Conservation (phyloP, 2,113 vertebrate genomes). For the Dendropsophus ebraccatus region DNA sequence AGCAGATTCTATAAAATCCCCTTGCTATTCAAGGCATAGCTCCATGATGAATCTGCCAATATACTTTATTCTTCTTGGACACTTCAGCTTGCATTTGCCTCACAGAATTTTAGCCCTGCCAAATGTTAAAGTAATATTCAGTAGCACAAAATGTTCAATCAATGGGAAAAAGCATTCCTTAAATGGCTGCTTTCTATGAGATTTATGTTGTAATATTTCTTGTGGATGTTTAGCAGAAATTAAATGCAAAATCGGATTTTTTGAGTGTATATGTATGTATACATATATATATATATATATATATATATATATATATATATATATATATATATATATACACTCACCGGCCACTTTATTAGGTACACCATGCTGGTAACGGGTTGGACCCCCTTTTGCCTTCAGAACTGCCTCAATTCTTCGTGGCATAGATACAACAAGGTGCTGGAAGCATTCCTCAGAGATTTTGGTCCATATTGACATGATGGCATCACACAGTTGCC, state of each 20-base stretch:
- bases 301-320: too few relatives aligned
- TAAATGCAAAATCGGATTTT: not conserved
- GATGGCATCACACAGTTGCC: too few relatives aligned
- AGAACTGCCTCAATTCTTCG: too few relatives aligned
- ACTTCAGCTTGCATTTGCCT: slow-evolving; percentile 18
- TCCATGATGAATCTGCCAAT: slow-evolving; percentile 31
- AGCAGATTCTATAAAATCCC: slow-evolving; percentile 21
- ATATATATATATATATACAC: too few relatives aligned
- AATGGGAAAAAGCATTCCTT: not conserved
- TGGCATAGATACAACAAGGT: too few relatives aligned
- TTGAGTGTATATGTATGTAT: not conserved
- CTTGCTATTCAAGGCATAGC: slow-evolving; percentile 25
- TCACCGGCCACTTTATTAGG: too few relatives aligned
- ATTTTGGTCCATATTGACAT: too few relatives aligned
- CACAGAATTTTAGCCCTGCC: not conserved
- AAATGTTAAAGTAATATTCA: slow-evolving; percentile 35
- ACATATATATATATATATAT: too few relatives aligned
- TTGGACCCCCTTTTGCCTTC: too few relatives aligned
- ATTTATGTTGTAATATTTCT: not conserved
- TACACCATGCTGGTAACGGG: too few relatives aligned
- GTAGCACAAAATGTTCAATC: slow-evolving; percentile 60
- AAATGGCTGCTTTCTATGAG: not conserved
- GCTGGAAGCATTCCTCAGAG: too few relatives aligned
- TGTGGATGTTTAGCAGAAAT: not conserved
- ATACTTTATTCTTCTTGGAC: slow-evolving; percentile 33